Evolutionary conservation across 2,113 vertebrate genomes (phyloP).

Genomic region (Nerophis lumbriciformis): DNA sequence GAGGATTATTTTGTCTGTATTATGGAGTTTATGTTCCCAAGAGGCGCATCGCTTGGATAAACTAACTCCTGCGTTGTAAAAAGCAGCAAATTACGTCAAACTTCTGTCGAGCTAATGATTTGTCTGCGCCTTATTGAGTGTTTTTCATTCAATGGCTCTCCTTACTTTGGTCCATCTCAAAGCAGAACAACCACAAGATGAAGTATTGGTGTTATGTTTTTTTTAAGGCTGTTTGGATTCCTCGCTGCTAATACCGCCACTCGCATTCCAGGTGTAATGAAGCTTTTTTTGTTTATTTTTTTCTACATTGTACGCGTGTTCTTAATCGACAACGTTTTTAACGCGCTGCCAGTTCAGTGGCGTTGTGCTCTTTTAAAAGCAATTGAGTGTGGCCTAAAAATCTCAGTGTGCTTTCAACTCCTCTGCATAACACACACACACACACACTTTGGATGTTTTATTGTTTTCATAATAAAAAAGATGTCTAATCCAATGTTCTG

Average conservation of each 20-base stretch:
- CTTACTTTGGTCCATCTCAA: neutral
- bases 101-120: slow-evolving; percentile 39
- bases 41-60: slow-evolving; percentile 12
- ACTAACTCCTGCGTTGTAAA: slow-evolving; percentile 53
- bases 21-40: slow-evolving; percentile 24
- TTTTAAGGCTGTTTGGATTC: slow-evolving; percentile 26
- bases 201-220: no score
- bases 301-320: slow-evolving; percentile 35
- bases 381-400: slow-evolving; percentile 53
- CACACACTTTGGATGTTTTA: slow-evolving; percentile 45
- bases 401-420: slow-evolving; percentile 46
- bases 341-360: slow-evolving; percentile 41
- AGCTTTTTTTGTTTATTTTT: neutral
- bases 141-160: slow-evolving; percentile 32
- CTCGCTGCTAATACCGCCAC: slow-evolving; percentile 18
- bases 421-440: slow-evolving; percentile 28
- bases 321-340: slow-evolving; percentile 34
- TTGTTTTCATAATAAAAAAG: slow-evolving; percentile 50
- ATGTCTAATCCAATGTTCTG: slow-evolving; percentile 13
- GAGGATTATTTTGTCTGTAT: neutral
- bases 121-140: slow-evolving; percentile 12
- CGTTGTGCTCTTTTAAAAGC: slow-evolving; percentile 42
- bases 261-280: slow-evolving; percentile 30
- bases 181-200: neutral
- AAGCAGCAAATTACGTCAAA: slow-evolving; percentile 45